phyloP scores from a whole-genome alignment of 1,140 invertebrate genomes.

The Cephus cinctus region DNA sequence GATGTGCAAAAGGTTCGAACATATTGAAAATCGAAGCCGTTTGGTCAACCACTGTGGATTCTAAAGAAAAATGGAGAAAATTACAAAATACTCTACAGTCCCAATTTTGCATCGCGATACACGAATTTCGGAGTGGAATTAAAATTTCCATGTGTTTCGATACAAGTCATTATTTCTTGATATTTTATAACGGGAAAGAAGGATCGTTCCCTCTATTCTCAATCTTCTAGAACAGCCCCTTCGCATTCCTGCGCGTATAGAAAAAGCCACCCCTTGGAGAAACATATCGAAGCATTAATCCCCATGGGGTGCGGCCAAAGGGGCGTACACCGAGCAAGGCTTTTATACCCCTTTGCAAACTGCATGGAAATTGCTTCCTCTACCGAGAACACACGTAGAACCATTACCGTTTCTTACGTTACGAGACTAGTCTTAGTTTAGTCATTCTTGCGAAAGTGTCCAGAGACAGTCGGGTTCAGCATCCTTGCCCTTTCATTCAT shows the following conservation, averaged over 20 bases:
- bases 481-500: slow-evolving; percentile 2
- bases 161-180: too few species aligned
- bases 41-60: not conserved
- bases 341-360: slow-evolving; percentile 22
- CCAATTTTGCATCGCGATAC: too few species aligned
- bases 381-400: slow-evolving; percentile 16
- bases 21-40: slow-evolving; percentile 2
- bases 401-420: slow-evolving; percentile 30
- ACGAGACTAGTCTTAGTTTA: too few species aligned
- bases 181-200: too few species aligned
- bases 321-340: slow-evolving; percentile 29
- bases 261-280: too few species aligned
- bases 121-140: too few species aligned
- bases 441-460: not conserved
- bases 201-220: too few species aligned
- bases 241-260: too few species aligned
- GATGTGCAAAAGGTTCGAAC: slow-evolving; percentile 6
- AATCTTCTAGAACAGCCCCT: too few species aligned
- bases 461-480: not conserved
- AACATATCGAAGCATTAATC: slow-evolving; percentile 8
- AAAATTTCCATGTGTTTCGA: too few species aligned
- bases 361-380: slow-evolving; percentile 15
- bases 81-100: too few species aligned
- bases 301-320: slow-evolving; percentile 29
- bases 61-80: too few species aligned